A percentile compares a stretch with the other conserved stretches of the same genome.
These are phyloP conservation scores for Flexamia atlantica DNA, from an alignment of 2,888 invertebrate genomes.

Conservation along the genomic window DNA sequence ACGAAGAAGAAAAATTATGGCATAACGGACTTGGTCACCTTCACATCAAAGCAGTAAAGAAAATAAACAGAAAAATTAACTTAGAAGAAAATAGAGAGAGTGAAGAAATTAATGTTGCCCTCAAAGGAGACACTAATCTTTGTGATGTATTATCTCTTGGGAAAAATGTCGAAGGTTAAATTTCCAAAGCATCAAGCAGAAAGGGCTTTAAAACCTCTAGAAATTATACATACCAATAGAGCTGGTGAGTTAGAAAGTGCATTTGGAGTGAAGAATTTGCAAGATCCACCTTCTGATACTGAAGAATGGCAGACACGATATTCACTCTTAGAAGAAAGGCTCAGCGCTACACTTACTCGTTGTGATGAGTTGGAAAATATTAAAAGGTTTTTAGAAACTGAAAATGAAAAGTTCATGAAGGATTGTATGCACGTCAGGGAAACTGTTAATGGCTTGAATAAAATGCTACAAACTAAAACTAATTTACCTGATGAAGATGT, in stretches of 20 bases:
- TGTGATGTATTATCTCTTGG: too few relatives aligned
- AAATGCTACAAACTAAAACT: conserved; percentile 18
- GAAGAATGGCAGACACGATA: conserved; percentile 64
- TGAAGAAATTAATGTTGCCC: too few relatives aligned
- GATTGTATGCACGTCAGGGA: conserved; percentile 75
- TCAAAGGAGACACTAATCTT: too few relatives aligned
- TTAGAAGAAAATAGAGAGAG: too few relatives aligned
- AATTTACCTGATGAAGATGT: conserved; percentile 5
- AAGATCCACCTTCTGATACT: conserved; percentile 49
- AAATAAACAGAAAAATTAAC: too few relatives aligned
- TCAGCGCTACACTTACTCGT: conserved; percentile 76
- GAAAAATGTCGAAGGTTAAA: too few relatives aligned
- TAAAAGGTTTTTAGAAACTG: conserved; percentile 77
- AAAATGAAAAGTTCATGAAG: conserved; percentile 76
- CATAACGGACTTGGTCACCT: too few relatives aligned
- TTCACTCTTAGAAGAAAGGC: conserved; percentile 51
- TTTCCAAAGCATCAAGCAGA: too few relatives aligned
- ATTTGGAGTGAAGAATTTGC: conserved; percentile 37
- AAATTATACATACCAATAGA: neutral
- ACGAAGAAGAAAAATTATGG: too few relatives aligned
- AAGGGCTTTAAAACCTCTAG: too few relatives aligned
- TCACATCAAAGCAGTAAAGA: too few relatives aligned
- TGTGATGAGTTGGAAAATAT: conserved; percentile 75
- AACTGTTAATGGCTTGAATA: conserved; percentile 12
- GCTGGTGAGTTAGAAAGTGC: conserved; percentile 24